These are phyloP conservation scores for Nudaria mundana DNA, from an alignment of 2,888 invertebrate species.

Conservation along the genomic window DNA sequence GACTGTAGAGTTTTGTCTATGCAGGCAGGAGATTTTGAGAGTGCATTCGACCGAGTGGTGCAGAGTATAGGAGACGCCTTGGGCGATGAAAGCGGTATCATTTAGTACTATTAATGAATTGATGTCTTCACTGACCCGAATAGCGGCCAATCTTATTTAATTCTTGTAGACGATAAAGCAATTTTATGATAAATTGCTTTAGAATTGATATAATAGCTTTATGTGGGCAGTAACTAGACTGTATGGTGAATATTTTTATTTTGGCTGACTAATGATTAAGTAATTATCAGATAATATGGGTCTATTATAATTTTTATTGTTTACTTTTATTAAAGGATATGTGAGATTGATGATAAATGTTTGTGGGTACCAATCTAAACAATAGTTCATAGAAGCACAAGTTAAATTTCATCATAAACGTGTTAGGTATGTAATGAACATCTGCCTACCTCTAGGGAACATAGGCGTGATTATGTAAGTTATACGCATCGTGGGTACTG, in stretches of 20 bases:
- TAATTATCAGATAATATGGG: constrained; percentile 16
- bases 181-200: constrained; percentile 57
- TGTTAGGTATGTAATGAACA: too few relatives aligned
- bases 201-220: constrained; percentile 50
- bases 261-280: constrained; percentile 20
- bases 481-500: too few relatives aligned
- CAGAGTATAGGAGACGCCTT: constrained; percentile 39
- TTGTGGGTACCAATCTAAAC: background rate
- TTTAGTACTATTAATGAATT: constrained; percentile 63
- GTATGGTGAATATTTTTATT: constrained; percentile 28
- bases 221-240: constrained; percentile 42
- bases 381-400: too few relatives aligned
- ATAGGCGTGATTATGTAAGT: too few relatives aligned
- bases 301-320: constrained; percentile 5
- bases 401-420: too few relatives aligned
- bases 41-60: constrained; percentile 63
- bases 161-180: constrained; percentile 59
- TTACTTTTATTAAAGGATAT: too few relatives aligned
- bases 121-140: constrained; percentile 66
- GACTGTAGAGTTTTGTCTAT: constrained; percentile 59
- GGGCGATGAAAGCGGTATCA: constrained; percentile 51
- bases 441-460: too few relatives aligned
- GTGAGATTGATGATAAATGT: too few relatives aligned
- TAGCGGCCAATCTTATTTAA: constrained; percentile 65
- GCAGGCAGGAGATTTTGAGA: constrained; percentile 64